Evolutionary conservation across 2,113 vertebrate genomes (phyloP).

Genomic region (Apaloderma vittatum): DNA sequence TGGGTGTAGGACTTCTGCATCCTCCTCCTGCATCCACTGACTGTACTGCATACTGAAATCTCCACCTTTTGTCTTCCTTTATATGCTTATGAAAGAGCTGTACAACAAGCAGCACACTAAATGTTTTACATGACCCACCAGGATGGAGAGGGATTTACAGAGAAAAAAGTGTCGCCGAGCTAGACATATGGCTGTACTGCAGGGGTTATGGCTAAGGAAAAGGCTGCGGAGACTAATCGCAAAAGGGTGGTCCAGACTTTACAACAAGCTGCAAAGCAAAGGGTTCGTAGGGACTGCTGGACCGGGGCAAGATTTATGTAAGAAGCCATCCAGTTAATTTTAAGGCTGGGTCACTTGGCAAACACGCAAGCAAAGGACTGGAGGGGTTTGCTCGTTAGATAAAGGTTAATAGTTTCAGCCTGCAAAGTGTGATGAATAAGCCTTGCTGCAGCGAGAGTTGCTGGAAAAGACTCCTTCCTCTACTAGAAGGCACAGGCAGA

Average conservation of each 20-base stretch:
- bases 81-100: not conserved
- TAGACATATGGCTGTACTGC: conserved; percentile 58
- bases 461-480: not conserved
- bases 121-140: conserved; percentile 56
- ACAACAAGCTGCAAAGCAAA: not conserved
- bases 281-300: not conserved
- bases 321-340: not conserved
- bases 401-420: not conserved
- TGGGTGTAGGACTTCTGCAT: not conserved
- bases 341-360: not conserved
- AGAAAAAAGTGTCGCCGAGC: not conserved
- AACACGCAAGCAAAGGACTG: not conserved
- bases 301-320: not conserved
- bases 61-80: not conserved
- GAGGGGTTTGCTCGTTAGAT: not conserved
- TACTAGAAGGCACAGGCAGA: not conserved
- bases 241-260: not conserved
- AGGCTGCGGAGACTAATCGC: not conserved
- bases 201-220: conserved; percentile 35
- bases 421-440: not conserved
- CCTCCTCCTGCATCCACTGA: not conserved
- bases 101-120: not conserved
- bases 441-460: not conserved
- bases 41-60: not conserved
- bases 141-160: conserved; percentile 37